Evolutionary conservation across 2,113 vertebrate genomes (phyloP), one percentile per base, ranked within the genome.

Genomic region (Pterocles burchelli): DNA sequence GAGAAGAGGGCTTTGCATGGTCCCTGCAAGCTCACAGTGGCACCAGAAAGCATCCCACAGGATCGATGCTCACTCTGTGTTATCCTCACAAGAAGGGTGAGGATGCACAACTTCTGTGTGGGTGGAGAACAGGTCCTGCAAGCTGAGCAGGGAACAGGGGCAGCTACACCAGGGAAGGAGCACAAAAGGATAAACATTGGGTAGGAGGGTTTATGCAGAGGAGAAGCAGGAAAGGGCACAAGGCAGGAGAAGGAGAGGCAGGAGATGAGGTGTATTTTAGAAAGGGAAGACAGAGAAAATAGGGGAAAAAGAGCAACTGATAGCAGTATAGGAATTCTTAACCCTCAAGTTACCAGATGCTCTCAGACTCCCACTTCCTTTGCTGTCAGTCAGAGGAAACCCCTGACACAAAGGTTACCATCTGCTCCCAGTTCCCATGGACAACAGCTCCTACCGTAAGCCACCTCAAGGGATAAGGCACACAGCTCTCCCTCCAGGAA

Each of bases 11-110:
- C 68, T 88, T 73, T 63, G 10, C 22, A 10, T 12, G 18, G 28
- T 45, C 70, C 36, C n/a, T 16, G 46, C 36, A 86, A 61, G 33
- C 41, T 70, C 34, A 36, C 0, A 4, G 57, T 25, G 68, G 51
- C n/a, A 90, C 33, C n/a, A 49, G 66, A 78, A 90, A 55, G 51
- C 58, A 76, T 5, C 33, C 8, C 34, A 51, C 6, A 15, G 38
- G 41, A 72, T 25, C 0, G 3, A 48, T 14, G 31, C 7, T 41
- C 49, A 36, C 9, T 45, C 13, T 0, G 1, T 45, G 41, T 36
- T 73, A 55, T 43, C 43, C 55, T 52, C 51, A 74, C 0, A 3
- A 61, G 61, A 66, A 62, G 24, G 26, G 36, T 10, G 41, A 74
- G 65, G 70, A 62, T 1, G 3, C 7, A 13, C 1, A 6, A 11